A percentile compares a stretch with the other conserved stretches of the same genome.
These are phyloP conservation scores for Rhipidura dahli DNA, from an alignment of 2,113 vertebrate genomes.

Conservation along the genomic window DNA sequence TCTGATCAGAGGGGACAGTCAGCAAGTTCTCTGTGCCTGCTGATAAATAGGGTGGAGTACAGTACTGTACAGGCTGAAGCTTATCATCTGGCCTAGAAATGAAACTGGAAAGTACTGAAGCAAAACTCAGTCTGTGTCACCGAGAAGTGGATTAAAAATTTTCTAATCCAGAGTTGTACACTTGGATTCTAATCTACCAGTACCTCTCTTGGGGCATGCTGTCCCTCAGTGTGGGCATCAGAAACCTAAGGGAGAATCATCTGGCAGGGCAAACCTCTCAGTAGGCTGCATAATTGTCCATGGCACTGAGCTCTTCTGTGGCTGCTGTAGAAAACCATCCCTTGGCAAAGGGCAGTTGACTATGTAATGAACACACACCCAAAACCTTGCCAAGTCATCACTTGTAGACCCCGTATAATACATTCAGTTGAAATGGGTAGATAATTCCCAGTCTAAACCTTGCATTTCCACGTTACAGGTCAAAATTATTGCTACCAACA, in stretches of 20 bases:
- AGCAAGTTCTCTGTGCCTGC: background rate
- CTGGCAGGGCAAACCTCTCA: background rate
- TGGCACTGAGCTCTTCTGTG: background rate
- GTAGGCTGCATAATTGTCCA: background rate
- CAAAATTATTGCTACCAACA: background rate
- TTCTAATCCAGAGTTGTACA: background rate
- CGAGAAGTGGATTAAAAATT: background rate
- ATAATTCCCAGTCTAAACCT: background rate
- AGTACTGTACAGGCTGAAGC: background rate
- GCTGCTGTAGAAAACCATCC: background rate
- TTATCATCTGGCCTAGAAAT: background rate
- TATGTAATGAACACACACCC: background rate
- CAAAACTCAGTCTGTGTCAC: background rate
- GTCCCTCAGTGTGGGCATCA: background rate
- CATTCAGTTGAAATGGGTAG: background rate
- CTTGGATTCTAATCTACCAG: background rate
- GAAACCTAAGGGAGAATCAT: background rate
- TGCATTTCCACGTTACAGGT: background rate
- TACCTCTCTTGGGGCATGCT: background rate
- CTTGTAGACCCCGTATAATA: background rate
- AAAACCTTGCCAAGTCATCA: background rate
- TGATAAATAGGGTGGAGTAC: background rate
- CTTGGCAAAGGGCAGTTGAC: background rate
- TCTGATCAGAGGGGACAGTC: background rate
- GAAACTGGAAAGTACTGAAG: background rate